Evolutionary conservation across 2,113 vertebrate genomes (phyloP).

Genomic region (Alligator sinensis): DNA sequence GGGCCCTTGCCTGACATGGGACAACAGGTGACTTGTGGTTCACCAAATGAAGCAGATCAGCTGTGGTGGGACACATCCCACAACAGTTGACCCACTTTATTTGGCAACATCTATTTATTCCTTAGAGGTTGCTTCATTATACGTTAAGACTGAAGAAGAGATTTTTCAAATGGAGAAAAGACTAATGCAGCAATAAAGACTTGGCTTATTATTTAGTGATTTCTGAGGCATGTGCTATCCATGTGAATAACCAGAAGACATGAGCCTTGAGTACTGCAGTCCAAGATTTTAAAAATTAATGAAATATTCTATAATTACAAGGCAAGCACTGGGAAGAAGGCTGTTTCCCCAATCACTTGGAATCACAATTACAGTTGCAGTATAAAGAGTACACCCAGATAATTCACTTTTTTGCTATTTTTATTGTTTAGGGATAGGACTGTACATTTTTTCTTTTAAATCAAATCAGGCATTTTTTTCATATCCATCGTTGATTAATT

Average conservation of each 20-base stretch:
- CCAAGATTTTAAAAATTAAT: background rate
- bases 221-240: background rate
- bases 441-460: background rate
- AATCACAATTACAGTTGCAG: background rate
- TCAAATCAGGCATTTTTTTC: background rate
- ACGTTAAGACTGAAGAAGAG: background rate
- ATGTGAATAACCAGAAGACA: background rate
- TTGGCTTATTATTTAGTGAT: constrained; percentile 4
- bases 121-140: background rate
- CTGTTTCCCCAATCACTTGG: background rate
- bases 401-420: background rate
- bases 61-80: too few relatives aligned
- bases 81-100: too few relatives aligned
- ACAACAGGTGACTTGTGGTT: too few relatives aligned
- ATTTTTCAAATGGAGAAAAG: background rate
- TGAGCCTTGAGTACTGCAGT: background rate
- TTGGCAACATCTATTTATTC: too few relatives aligned
- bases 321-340: background rate
- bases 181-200: background rate
- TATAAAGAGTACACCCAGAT: background rate
- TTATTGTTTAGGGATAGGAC: background rate
- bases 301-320: background rate
- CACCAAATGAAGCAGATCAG: too few relatives aligned
- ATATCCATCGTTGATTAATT: background rate
- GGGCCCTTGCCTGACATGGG: too few relatives aligned